Percentiles rank a stretch among this genome's conserved stretches.
These are phyloP conservation scores for Sthenelais limicola DNA, from an alignment of 2,888 invertebrate species.

Conservation along the genomic window DNA sequence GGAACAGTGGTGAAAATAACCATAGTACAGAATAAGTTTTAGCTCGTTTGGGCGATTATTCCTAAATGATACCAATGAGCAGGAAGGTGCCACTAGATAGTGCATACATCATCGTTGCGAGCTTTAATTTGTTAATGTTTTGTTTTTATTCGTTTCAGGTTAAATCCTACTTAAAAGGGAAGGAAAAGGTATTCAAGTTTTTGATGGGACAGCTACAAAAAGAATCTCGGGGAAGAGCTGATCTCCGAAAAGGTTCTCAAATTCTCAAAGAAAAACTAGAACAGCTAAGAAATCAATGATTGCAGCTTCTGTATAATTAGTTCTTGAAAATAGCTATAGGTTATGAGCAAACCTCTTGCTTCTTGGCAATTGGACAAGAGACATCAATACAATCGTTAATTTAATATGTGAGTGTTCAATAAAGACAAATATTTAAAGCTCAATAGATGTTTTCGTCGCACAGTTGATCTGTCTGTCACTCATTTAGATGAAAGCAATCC, in stretches of 20 bases:
- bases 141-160: slow-evolving; percentile 41
- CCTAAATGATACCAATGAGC: no score
- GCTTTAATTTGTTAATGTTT: not conserved
- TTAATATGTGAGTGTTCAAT: not conserved
- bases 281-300: not conserved
- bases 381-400: not conserved
- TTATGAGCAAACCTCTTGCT: no score
- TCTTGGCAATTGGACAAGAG: no score
- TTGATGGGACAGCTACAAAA: slow-evolving; percentile 47
- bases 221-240: slow-evolving; percentile 29
- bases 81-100: no score
- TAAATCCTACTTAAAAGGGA: slow-evolving; percentile 41
- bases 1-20: no score
- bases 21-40: no score
- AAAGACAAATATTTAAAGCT: not conserved
- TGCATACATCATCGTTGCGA: no score
- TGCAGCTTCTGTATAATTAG: not conserved
- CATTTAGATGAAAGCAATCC: no score
- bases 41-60: no score
- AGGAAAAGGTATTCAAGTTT: slow-evolving; percentile 47
- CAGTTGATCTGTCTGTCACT: no score
- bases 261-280: slow-evolving; percentile 36
- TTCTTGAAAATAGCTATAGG: no score
- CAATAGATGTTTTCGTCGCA: not conserved
- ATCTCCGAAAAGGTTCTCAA: slow-evolving; percentile 33